Evolutionary conservation across 2,113 vertebrate genomes (phyloP), one percentile per base, ranked within the genome.

Genomic region (Nestor notabilis): DNA sequence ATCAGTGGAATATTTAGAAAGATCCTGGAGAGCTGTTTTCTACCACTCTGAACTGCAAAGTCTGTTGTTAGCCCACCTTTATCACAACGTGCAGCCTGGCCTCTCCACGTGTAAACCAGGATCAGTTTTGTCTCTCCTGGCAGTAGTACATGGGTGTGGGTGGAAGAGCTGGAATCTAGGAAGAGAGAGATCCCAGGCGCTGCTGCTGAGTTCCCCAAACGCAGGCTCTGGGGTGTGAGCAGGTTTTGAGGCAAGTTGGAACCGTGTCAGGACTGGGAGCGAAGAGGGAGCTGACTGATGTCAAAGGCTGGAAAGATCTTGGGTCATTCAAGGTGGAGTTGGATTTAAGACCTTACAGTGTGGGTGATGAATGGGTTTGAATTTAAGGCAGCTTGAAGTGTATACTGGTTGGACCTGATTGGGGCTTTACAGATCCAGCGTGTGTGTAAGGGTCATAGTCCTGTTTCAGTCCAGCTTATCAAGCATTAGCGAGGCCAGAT

Each of bases 221-320:
- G 20, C 31, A n/a, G 4, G 29, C n/a, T 65, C n/a, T 33, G 39
- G 11, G 31, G 4, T 10, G 3, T 10, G 44, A 71, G 39, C 20
- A 11, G 66, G 13, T 41, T 83, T 68, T 41, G 66, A 64, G 61
- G 61, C 28, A 43, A 14, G 0, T 3, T 58, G 52, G 69, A 46
- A 50, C 56, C 0, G 0, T 2, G 3, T 60, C 28, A 17, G 17
- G n/a, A 17, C 31, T 60, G 53, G 11, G 41, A 56, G 27, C 16
- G 44, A 66, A 10, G 24, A 66, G 12, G 46, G 53, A 81, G 47
- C 47, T 77, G 58, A 14, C 8, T 80, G 84, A 35, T 35, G 1
- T 5, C n/a, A 78, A 35, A 27, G 43, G 9, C 29, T 74, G 82
- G 46, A 44, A 82, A 15, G 29, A 39, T 56, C 64, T 68, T 7